Evolutionary conservation across 2,797 vertebrate species (phyloP).

Genomic region (Rhynchotus rufescens): DNA sequence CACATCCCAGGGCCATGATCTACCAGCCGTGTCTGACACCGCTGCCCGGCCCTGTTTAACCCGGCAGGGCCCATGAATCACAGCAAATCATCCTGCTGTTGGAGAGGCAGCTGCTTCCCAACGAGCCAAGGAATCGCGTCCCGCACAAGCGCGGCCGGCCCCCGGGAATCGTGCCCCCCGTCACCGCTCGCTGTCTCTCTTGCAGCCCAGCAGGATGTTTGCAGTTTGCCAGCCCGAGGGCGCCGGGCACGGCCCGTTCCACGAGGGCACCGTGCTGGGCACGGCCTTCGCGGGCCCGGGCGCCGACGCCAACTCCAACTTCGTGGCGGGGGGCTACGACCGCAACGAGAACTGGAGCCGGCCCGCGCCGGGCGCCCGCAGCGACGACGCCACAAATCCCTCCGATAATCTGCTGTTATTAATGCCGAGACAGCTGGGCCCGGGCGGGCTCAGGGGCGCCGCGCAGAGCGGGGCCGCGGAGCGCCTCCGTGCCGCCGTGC

Average conservation of each 20-base stretch:
- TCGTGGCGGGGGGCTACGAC: conserved; percentile 83
- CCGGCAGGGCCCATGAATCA: not conserved
- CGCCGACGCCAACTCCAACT: conserved; percentile 93
- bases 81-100: not conserved
- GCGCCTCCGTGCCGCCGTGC: conserved; percentile 72
- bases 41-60: not conserved
- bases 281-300: not conserved
- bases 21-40: no score
- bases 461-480: conserved; percentile 23
- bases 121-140: not conserved
- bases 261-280: not conserved
- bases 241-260: conserved; percentile 29
- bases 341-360: conserved; percentile 91
- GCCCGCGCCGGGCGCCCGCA: conserved; percentile 68
- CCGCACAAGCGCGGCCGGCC: not conserved
- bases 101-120: not conserved
- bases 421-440: conserved; percentile 83
- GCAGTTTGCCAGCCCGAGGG: conserved; percentile 64
- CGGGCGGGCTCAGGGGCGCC: not conserved
- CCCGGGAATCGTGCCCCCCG: no score
- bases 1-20: no score
- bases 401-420: conserved; percentile 83
- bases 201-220: conserved; percentile 71
- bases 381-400: not conserved
- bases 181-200: conserved; percentile 12